Percentiles rank a stretch among this genome's conserved stretches.
These are phyloP conservation scores for Nomada fabriciana DNA, from an alignment of 2,888 invertebrate genomes.

Conservation along the genomic window DNA sequence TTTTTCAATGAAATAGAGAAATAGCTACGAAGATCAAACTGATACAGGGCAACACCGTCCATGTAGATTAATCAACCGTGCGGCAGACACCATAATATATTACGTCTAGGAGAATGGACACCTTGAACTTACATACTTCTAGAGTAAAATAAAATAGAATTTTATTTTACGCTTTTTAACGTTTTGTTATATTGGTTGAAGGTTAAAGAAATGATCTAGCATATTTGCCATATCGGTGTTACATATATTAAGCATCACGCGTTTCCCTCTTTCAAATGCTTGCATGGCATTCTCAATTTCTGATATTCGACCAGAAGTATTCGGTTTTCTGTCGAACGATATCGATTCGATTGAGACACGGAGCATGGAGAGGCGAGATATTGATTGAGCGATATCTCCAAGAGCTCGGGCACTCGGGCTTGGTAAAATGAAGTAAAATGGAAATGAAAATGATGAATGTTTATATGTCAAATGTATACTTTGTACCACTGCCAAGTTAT, in stretches of 20 bases:
- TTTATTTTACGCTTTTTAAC: background rate
- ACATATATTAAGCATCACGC: background rate
- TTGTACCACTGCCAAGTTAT: conserved; percentile 86
- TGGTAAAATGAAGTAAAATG: conserved; percentile 67
- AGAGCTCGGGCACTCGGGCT: conserved; percentile 71
- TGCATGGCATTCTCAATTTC: background rate
- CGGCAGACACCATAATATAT: conserved; percentile 5
- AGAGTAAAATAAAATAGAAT: background rate
- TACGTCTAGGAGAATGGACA: background rate
- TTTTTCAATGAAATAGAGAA: background rate
- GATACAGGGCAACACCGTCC: too few species aligned
- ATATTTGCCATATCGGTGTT: background rate
- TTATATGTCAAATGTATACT: conserved; percentile 75
- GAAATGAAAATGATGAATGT: conserved; percentile 73
- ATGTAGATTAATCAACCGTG: background rate
- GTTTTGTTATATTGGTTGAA: background rate
- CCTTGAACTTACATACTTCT: conserved; percentile 4
- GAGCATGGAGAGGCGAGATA: background rate
- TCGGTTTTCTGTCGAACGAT: background rate
- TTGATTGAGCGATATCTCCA: conserved; percentile 4
- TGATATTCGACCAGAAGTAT: background rate
- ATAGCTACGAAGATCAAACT: background rate
- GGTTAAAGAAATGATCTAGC: background rate
- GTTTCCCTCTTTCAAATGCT: background rate
- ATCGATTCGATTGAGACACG: background rate